Evolutionary conservation across 2,888 invertebrate genomes (phyloP), one percentile per base, ranked within the genome.

Genomic region (Stegophylla sp.): DNA sequence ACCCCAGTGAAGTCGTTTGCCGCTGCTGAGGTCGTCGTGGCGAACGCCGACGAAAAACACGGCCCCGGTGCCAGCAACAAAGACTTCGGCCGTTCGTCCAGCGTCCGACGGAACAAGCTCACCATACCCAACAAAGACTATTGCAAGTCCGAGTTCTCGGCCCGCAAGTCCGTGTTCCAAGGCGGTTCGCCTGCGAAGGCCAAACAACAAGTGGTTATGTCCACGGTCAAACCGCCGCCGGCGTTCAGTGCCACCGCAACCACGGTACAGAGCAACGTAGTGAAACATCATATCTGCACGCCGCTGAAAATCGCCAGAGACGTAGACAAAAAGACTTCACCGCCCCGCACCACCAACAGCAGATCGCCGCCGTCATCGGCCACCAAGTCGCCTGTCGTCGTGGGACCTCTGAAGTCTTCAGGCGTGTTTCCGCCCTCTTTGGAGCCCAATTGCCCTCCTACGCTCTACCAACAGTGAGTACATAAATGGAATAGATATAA

Each of bases 391-490:
- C 56, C 43, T 45, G 76, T 72, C 26, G 28, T 81, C 61, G 82
- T 51, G 51, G 43, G 81, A 10, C 67, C 76, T n/a, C 48, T 82
- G 51, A 66, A 83, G 76, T 64, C 83, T 43, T 71, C 79, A 45
- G 81, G 83, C 43, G 83, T 81, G 71, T 82, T 84, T 48, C 84
- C 84, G 10, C 83, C 83, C n/a, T 83, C 83, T 13, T 82, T 84
- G 51, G 84, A 84, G 53, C 84, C 84, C 10, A 84, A 83, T 34
- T 84, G 85, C 64, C 85, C 84, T 20, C 85, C 84, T 1, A 85
- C 85, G n/a, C 84, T 83, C 48, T 84, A 84, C 67, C 85, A 85
- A 84, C 81, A 84, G 85, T 85, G 74, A 84, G 85, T 85, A 83
- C 26, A 28, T 28, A n/a, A n/a, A n/a, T n/a, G n/a, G n/a, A n/a